Percentiles rank a stretch among this genome's conserved stretches.
Evolutionary conservation across 2,797 vertebrate species (phyloP).

Genomic region (Premnoplex brunnescens): DNA sequence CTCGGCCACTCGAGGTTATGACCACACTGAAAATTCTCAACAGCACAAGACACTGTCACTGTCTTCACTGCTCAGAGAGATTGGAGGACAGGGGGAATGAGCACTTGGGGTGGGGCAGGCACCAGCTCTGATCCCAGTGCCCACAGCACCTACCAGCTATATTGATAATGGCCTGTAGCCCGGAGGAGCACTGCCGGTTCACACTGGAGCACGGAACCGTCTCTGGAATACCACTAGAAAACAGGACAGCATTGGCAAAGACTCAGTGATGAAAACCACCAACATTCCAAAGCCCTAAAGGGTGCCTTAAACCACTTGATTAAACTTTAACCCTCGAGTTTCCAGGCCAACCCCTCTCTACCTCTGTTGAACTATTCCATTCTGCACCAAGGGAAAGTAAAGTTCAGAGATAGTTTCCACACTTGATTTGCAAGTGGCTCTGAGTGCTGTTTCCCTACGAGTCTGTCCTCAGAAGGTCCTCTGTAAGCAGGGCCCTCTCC

Average conservation of each 20-base stretch:
- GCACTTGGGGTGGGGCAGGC: not conserved
- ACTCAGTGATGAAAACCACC: not conserved
- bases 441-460: not conserved
- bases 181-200: constrained; percentile 92
- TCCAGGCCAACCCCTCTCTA: not conserved
- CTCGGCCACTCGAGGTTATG: accelerated
- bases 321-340: not conserved
- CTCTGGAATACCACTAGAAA: constrained; percentile 88
- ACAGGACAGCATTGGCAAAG: not conserved
- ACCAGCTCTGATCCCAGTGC: accelerated
- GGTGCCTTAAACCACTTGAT: not conserved
- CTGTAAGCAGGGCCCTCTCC: not conserved
- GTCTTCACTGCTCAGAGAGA: not conserved
- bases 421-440: not conserved
- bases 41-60: not conserved
- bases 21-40: not conserved
- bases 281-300: not conserved
- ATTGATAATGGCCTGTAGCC: constrained; percentile 90
- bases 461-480: not conserved
- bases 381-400: not conserved
- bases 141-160: constrained; percentile 82
- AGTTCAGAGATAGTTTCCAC: not conserved
- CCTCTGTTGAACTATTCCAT: not conserved
- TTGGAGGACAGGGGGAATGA: not conserved
- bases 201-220: constrained; percentile 84